Evolutionary conservation across 2,113 vertebrate species (phyloP).

Genomic region (Rattus norvegicus): GRCr8 NC_086026.1:122910501-122911000

Average conservation of each 20-base stretch:
- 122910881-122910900: conserved; percentile 19
- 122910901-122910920: conserved; percentile 62
- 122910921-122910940: conserved; percentile 76
- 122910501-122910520: too few species aligned
- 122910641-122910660: neutral
- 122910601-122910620: neutral
- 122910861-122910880: conserved; percentile 77
- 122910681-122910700: neutral
- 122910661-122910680: neutral
- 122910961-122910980: conserved; percentile 63
- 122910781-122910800: conserved; percentile 91
- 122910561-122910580: neutral
- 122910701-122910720: neutral
- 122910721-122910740: neutral
- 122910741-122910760: neutral
- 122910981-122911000: conserved; percentile 63
- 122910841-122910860: conserved; percentile 81
- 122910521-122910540: too few species aligned
- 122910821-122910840: conserved; percentile 88
- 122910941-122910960: conserved; percentile 71
- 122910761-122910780: conserved; percentile 38
- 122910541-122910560: neutral
- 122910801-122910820: conserved; percentile 96
- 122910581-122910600: neutral
- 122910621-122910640: neutral